A percentile compares a stretch with the other conserved stretches of the same genome.
phyloP scores from a whole-genome alignment of 2,888 invertebrate species.

The Myopa tessellatipennis region DNA sequence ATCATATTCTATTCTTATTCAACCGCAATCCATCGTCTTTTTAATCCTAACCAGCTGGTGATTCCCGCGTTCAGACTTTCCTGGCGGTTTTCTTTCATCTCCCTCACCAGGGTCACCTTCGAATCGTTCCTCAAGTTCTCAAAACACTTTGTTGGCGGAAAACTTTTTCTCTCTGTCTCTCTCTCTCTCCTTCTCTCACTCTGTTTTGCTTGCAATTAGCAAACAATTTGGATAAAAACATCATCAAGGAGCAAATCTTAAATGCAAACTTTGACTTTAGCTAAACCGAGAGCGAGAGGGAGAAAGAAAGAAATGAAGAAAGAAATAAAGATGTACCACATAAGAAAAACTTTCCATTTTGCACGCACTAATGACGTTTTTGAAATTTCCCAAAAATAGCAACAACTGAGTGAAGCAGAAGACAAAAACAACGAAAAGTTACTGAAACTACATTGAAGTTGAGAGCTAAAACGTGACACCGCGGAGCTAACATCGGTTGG shows the following conservation, averaged over 20 bases:
- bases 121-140: no score
- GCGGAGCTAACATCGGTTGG: not conserved
- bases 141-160: not conserved
- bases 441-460: constrained; percentile 3
- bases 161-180: not conserved
- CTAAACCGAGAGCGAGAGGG: not conserved
- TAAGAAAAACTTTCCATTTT: constrained; percentile 26
- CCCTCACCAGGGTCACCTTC: no score
- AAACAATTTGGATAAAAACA: constrained; percentile 21
- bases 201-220: constrained; percentile 4
- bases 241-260: constrained; percentile 19
- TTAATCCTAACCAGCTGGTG: no score
- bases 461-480: constrained; percentile 34
- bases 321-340: not conserved
- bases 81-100: no score
- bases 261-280: constrained; percentile 11
- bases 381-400: constrained; percentile 1
- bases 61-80: no score
- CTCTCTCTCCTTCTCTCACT: no score
- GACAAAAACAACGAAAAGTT: not conserved
- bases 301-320: not conserved
- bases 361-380: constrained; percentile 26
- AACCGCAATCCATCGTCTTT: not conserved
- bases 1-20: not conserved
- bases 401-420: not conserved